phyloP scores from a whole-genome alignment of 2,113 vertebrate genomes.

The Psittacula cyanocephala region DNA sequence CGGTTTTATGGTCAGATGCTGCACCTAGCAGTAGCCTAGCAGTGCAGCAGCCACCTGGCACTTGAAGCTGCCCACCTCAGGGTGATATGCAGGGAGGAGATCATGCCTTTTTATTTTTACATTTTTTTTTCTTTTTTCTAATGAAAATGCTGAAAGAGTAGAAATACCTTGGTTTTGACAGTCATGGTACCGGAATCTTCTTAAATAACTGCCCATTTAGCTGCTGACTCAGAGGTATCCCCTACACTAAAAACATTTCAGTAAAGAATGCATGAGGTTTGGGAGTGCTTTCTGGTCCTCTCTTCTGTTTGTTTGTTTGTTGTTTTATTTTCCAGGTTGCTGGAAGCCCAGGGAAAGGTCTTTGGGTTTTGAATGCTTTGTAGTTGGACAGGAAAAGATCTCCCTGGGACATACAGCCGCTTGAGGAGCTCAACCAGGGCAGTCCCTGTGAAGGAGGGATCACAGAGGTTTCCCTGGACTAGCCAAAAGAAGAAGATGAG shows the following conservation, averaged over 20 bases:
- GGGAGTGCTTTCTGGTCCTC: background rate
- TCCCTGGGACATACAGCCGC: accelerated
- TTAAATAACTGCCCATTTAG: background rate
- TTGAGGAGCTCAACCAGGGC: accelerated
- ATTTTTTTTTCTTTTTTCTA: background rate
- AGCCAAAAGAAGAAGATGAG: background rate
- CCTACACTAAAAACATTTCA: background rate
- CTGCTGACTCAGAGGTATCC: background rate
- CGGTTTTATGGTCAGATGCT: background rate
- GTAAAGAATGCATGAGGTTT: background rate
- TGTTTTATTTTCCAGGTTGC: background rate
- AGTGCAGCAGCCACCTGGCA: background rate
- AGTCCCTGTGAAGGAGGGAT: accelerated
- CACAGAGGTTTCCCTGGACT: background rate
- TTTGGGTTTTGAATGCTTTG: background rate
- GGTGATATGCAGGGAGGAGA: background rate
- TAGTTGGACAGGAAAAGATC: background rate
- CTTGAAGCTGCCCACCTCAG: background rate
- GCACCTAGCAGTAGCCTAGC: background rate
- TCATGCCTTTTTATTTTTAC: background rate
- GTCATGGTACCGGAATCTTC: background rate
- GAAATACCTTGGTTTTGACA: background rate
- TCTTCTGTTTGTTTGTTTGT: background rate
- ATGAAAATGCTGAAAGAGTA: background rate
- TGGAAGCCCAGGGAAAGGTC: accelerated